Conservation (phyloP, 1,140 invertebrate species). For the Callitettix versicolor region DNA sequence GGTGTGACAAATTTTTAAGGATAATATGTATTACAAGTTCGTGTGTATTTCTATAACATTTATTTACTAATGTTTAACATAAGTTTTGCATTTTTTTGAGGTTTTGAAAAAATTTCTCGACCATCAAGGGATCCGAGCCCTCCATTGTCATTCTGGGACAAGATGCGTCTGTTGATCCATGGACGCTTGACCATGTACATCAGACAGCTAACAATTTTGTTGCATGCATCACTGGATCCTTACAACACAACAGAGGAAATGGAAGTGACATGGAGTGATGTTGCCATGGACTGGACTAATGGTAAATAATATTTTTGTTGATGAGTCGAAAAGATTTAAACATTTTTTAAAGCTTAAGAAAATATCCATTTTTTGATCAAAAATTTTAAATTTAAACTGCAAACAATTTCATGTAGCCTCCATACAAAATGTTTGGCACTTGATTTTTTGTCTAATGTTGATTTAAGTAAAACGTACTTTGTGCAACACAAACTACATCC, state of each 20-base stretch:
- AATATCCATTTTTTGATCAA: too few relatives aligned
- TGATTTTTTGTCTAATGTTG: too few relatives aligned
- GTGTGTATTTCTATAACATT: too few relatives aligned
- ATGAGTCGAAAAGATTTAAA: background rate
- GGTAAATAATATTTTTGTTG: conserved; percentile 41
- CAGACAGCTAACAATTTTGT: conserved; percentile 70
- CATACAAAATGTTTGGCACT: too few relatives aligned
- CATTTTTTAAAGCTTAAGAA: background rate
- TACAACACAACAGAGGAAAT: conserved; percentile 99
- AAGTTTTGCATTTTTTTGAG: conserved; percentile 29
- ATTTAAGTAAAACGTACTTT: too few relatives aligned
- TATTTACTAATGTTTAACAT: too few relatives aligned
- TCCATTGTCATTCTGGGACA: conserved; percentile 94
- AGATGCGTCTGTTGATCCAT: conserved; percentile 84
- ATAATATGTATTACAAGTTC: too few relatives aligned
- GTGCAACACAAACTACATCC: too few relatives aligned
- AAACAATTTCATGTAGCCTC: too few relatives aligned
- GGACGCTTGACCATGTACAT: conserved; percentile 82
- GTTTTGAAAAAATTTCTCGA: conserved; percentile 71
- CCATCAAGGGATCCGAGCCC: conserved; percentile 89
- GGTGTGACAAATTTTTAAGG: too few relatives aligned
- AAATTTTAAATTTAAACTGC: too few relatives aligned
- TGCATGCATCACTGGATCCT: conserved; percentile 93
- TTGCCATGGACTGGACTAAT: conserved; percentile 92
- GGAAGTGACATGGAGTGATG: conserved; percentile 88